These are phyloP conservation scores for Eriocheir sinensis DNA, from an alignment of 1,140 invertebrate genomes.

Conservation along the genomic window DNA sequence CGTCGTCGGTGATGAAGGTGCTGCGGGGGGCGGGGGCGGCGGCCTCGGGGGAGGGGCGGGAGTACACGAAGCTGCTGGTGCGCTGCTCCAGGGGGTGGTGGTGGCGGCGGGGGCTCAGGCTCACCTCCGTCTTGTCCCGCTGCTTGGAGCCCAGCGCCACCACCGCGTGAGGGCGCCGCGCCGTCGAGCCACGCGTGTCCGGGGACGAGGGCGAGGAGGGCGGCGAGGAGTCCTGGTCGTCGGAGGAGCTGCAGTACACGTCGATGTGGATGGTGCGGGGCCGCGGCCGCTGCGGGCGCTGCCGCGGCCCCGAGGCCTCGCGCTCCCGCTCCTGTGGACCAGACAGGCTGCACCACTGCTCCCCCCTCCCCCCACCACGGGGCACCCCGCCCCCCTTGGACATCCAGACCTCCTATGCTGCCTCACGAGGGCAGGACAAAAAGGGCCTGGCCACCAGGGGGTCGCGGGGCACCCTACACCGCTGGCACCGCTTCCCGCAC, in stretches of 20 bases:
- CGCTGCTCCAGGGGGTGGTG: slow-evolving; percentile 55
- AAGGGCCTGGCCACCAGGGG: no score
- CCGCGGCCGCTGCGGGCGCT: slow-evolving; percentile 79
- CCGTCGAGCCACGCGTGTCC: slow-evolving; percentile 81
- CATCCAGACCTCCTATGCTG: neutral
- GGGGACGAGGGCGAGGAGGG: slow-evolving; percentile 81
- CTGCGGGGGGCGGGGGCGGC: neutral
- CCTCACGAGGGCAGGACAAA: no score
- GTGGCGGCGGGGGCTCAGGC: slow-evolving; percentile 45
- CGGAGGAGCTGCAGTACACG: slow-evolving; percentile 88
- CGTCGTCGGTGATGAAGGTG: slow-evolving; percentile 71
- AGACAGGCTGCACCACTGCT: neutral
- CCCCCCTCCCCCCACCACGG: no score
- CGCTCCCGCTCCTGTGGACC: neutral
- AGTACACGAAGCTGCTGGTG: slow-evolving; percentile 66
- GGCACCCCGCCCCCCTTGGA: neutral
- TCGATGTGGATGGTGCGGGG: slow-evolving; percentile 89
- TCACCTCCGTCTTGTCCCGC: slow-evolving; percentile 73
- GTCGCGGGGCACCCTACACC: no score
- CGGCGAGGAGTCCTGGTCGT: slow-evolving; percentile 84
- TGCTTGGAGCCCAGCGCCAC: slow-evolving; percentile 82
- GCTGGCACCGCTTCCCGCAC: no score
- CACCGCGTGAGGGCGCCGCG: slow-evolving; percentile 86
- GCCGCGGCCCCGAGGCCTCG: neutral
- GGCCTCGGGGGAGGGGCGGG: neutral